Evolutionary conservation across 2,113 vertebrate genomes (phyloP), one percentile per base, ranked within the genome.

Genomic region (Larimichthys crocea): DNA sequence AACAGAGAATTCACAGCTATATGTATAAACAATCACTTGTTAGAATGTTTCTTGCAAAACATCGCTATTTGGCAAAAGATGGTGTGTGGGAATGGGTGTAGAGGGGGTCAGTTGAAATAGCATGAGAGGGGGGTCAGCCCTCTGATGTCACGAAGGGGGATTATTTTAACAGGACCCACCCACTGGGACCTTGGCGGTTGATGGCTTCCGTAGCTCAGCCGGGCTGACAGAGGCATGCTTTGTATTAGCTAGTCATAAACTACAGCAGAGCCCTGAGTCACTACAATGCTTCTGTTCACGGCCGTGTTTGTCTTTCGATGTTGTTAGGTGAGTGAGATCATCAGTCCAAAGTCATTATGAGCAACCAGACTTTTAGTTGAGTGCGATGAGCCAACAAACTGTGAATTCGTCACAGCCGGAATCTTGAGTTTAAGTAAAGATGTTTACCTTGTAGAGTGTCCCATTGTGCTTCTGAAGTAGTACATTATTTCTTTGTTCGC

Each of bases 251-350:
- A 5, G 60, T 86, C 80, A 31, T 93, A 92, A 94, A 93, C 76
- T 56, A 31, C 66, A 70, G 87, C 84, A 82, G 79, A 74, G 76
- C 82, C 69, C 73, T 3, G 69, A 85, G 81, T 84, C 72, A 42
- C 78, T 20, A 92, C 93, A 94, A 90, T 89, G 83, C 84, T 89
- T 83, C 90, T 88, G 90, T 94, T 94, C 91, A 94, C n/a, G 22
- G 12, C 74, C 35, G 42, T 92, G 91, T 93, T 93, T 91, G 86
- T 80, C 49, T 90, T 91, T 74, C 84, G 46, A 63, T 59, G 68
- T 73, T 55, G 55, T 76, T 48, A 67, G 75, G 72, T 76, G 72
- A 82, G 86, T 93, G 90, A 92, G 86, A 82, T 92, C 90, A 92
- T 82, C 79, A 42, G 44, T 40, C 55, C 48, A 19, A 71, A 75